These are phyloP conservation scores for Stenopsyche tienmushanensis DNA, from an alignment of 1,140 invertebrate species.

Conservation along the genomic window DNA sequence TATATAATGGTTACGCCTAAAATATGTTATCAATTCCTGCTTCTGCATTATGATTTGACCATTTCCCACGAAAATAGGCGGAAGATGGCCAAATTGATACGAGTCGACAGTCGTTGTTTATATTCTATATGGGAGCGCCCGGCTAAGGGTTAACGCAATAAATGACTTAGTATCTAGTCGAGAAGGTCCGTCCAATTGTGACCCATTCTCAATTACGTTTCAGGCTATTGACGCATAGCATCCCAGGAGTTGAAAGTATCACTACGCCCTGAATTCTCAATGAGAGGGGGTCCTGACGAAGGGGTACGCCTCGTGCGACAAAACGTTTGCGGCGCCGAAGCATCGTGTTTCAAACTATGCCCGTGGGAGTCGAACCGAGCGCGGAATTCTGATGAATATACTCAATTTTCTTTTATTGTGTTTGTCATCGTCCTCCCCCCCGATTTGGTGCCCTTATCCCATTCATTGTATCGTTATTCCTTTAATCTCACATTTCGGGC, in stretches of 20 bases:
- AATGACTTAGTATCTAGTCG: conserved; percentile 21
- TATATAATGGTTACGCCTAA: too few species aligned
- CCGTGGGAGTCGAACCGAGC: conserved; percentile 6
- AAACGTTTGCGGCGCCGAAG: neutral
- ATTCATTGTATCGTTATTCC: conserved; percentile 20
- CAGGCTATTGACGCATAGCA: conserved; percentile 16
- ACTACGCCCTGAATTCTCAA: conserved; percentile 35
- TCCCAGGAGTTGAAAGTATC: conserved; percentile 28
- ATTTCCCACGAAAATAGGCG: too few species aligned
- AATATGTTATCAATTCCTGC: too few species aligned
- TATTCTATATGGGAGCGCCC: neutral
- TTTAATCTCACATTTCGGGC: conserved; percentile 26
- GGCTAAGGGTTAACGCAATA: conserved; percentile 27
- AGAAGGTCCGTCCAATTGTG: conserved; percentile 26
- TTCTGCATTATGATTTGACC: too few species aligned
- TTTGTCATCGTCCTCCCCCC: conserved; percentile 24
- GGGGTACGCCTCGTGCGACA: neutral
- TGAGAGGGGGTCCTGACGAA: conserved; percentile 30
- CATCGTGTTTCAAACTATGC: neutral
- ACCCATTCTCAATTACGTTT: conserved; percentile 37
- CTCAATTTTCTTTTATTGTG: conserved; percentile 32
- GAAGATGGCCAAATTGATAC: too few species aligned
- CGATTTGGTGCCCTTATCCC: neutral
- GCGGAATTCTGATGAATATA: conserved; percentile 27
- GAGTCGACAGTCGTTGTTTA: too few species aligned